phyloP scores from a whole-genome alignment of 2,888 invertebrate genomes.

The Euplexia lucipara region DNA sequence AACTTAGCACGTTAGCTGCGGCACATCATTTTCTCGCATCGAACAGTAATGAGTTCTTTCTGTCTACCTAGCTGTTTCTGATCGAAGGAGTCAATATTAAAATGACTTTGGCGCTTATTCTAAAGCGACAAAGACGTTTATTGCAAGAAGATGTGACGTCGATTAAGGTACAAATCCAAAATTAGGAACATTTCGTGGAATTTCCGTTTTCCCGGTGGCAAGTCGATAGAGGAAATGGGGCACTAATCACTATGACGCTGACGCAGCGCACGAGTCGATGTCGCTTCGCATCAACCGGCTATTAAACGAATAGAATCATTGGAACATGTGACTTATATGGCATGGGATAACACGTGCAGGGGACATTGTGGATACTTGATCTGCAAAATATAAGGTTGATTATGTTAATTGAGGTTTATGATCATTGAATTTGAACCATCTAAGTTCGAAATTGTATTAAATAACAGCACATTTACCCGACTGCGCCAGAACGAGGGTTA shows the following conservation, averaged over 20 bases:
- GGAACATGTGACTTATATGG: conserved; percentile 28
- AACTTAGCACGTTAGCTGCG: not conserved
- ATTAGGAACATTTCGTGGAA: conserved; percentile 10
- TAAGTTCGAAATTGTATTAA: too few species aligned
- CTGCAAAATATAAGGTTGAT: not conserved
- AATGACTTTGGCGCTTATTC: not conserved
- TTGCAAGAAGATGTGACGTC: not conserved
- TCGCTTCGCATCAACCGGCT: conserved; percentile 4
- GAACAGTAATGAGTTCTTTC: conserved; percentile 1
- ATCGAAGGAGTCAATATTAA: too few species aligned
- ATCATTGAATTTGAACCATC: too few species aligned
- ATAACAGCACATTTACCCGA: too few species aligned
- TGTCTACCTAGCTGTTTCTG: too few species aligned
- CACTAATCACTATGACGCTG: conserved; percentile 32
- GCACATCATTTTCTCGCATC: not conserved
- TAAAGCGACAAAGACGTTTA: not conserved
- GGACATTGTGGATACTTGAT: conserved; percentile 12
- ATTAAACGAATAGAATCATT: conserved; percentile 37
- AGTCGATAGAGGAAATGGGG: conserved; percentile 26
- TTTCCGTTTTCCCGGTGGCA: conserved; percentile 22
- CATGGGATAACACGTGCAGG: conserved; percentile 21
- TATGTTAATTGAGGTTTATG: not conserved
- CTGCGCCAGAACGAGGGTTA: too few species aligned
- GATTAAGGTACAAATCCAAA: conserved; percentile 20
- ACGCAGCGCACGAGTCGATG: conserved; percentile 28